Evolutionary conservation across 2,797 vertebrate species (phyloP).

Genomic region (Neosilurus hyrtlii): DNA sequence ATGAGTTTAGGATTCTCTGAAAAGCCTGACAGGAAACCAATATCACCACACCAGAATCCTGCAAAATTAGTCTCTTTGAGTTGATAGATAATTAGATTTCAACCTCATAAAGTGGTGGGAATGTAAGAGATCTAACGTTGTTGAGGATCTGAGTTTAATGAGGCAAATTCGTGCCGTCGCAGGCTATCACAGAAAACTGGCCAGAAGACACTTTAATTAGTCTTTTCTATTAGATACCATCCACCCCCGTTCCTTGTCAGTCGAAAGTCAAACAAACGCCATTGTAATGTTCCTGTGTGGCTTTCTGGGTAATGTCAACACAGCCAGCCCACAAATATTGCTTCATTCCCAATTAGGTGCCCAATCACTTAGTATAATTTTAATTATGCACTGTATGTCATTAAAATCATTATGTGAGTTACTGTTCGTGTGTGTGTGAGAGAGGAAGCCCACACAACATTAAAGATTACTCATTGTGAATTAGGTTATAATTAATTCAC

Average conservation of each 20-base stretch:
- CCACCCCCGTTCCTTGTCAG: constrained; percentile 35
- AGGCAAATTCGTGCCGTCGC: constrained; percentile 43
- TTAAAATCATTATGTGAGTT: constrained; percentile 65
- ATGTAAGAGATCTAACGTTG: constrained; percentile 42
- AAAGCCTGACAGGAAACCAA: constrained; percentile 45
- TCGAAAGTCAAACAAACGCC: constrained; percentile 48
- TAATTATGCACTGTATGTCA: constrained; percentile 71
- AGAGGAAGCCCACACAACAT: constrained; percentile 66
- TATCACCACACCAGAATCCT: constrained; percentile 39
- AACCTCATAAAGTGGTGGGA: constrained; percentile 45
- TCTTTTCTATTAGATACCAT: constrained; percentile 30
- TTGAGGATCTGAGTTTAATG: constrained; percentile 54
- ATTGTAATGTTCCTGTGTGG: constrained; percentile 17
- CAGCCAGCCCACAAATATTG: constrained; percentile 62
- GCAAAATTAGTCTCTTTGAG: constrained; percentile 43
- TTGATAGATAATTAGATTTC: constrained; percentile 53
- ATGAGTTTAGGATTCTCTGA: constrained; percentile 31
- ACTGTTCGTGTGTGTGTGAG: background rate
- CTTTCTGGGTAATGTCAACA: constrained; percentile 43
- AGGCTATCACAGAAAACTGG: constrained; percentile 48
- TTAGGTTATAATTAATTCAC: constrained; percentile 65
- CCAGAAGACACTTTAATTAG: constrained; percentile 54
- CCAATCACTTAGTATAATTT: constrained; percentile 74
- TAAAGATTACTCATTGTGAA: constrained; percentile 64
- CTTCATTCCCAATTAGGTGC: constrained; percentile 75